A percentile compares a stretch with the other conserved stretches of the same genome.
These are phyloP conservation scores for Heliothis peltigera DNA, from an alignment of 2,888 invertebrate genomes.

Conservation along the genomic window DNA sequence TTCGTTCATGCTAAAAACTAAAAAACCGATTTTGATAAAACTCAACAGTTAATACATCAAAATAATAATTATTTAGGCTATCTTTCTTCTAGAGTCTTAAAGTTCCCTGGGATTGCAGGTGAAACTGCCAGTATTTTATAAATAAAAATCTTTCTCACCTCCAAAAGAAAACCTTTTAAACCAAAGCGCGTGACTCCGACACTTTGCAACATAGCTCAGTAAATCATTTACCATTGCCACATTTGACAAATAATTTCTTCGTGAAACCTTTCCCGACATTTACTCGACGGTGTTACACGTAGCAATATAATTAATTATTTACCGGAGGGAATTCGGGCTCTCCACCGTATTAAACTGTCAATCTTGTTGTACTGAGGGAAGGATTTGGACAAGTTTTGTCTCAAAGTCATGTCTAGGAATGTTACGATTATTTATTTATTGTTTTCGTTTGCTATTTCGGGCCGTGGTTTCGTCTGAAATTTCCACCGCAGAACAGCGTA, in stretches of 20 bases:
- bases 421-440: background rate
- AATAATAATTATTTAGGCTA: too few relatives aligned
- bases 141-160: too few relatives aligned
- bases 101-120: too few relatives aligned
- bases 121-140: too few relatives aligned
- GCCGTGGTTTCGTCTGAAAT: background rate
- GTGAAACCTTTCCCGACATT: constrained; percentile 22
- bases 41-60: too few relatives aligned
- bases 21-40: too few relatives aligned
- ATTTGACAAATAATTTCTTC: constrained; percentile 37
- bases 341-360: constrained; percentile 30
- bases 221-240: constrained; percentile 18
- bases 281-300: constrained; percentile 10
- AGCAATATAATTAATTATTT: constrained; percentile 45
- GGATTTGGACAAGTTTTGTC: background rate
- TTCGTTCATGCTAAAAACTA: too few relatives aligned
- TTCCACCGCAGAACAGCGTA: too few relatives aligned
- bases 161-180: too few relatives aligned
- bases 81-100: too few relatives aligned
- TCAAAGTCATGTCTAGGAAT: background rate
- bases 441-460: background rate
- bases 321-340: constrained; percentile 18
- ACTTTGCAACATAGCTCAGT: constrained; percentile 4
- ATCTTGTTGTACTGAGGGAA: constrained; percentile 4
- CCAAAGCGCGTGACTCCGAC: background rate